Percentiles rank a stretch among this genome's conserved stretches.
These are phyloP conservation scores for Trogon surrucura DNA, from an alignment of 2,113 vertebrate genomes.

Conservation along the genomic window DNA sequence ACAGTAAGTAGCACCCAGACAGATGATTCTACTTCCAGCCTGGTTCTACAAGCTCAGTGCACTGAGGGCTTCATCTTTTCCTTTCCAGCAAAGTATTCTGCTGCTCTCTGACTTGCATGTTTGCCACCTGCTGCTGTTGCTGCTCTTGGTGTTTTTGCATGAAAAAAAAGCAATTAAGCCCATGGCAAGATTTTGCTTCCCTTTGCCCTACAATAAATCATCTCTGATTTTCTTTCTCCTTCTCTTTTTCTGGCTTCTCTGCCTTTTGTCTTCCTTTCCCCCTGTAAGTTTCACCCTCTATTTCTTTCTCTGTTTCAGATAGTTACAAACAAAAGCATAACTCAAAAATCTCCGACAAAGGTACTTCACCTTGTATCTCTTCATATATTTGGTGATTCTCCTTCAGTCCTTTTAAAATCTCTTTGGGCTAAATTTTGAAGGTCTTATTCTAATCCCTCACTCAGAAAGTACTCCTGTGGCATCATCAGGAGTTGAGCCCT, in stretches of 20 bases:
- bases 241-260: conserved; percentile 27
- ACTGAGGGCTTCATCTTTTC: conserved; percentile 1
- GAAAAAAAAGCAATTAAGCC: conserved; percentile 21
- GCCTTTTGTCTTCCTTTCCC: conserved; percentile 23
- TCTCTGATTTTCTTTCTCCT: conserved; percentile 11
- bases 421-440: neutral
- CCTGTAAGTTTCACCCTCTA: conserved; percentile 60
- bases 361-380: conserved; percentile 77
- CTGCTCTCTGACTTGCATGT: neutral
- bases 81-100: conserved; percentile 27
- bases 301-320: conserved; percentile 84
- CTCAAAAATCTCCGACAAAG: conserved; percentile 82
- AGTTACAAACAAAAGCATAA: conserved; percentile 90
- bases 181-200: neutral
- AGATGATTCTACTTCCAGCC: conserved; percentile 36
- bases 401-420: conserved; percentile 26
- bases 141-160: conserved; percentile 23
- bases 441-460: neutral
- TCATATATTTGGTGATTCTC: conserved; percentile 55
- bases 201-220: conserved; percentile 24
- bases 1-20: conserved; percentile 87
- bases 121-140: neutral
- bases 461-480: neutral
- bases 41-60: neutral
- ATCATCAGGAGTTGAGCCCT: neutral